Percentiles rank a stretch among this genome's conserved stretches.
phyloP scores from a whole-genome alignment of 2,888 invertebrate species.

The Heliconius erato region DNA sequence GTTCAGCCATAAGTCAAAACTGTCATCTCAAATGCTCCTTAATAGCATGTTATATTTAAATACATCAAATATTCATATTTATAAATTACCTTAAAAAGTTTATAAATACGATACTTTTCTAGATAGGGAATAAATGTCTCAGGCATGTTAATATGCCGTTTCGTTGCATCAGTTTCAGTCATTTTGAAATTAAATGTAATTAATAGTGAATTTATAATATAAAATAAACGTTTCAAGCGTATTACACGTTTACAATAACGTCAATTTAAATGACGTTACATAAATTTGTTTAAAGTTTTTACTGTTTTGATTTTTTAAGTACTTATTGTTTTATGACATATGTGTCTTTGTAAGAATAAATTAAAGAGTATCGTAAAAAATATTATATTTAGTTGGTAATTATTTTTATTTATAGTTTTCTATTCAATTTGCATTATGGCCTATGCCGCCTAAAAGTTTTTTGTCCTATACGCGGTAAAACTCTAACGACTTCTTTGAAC shows the following conservation, averaged over 20 bases:
- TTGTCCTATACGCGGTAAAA: no score
- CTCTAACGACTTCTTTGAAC: no score
- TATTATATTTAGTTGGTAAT: no score
- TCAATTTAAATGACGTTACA: not conserved
- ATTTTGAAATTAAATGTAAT: conserved; percentile 55
- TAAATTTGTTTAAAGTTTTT: not conserved
- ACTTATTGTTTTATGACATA: no score
- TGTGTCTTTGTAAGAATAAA: no score
- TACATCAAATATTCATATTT: not conserved
- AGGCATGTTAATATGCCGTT: conserved; percentile 73
- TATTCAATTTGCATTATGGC: no score
- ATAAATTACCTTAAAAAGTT: conserved; percentile 85
- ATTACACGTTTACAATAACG: not conserved
- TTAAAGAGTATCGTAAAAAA: no score
- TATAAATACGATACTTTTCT: conserved; percentile 88
- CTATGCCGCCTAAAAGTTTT: no score
- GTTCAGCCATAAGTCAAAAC: no score
- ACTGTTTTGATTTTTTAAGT: no score
- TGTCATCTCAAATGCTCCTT: no score
- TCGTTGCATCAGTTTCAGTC: conserved; percentile 80
- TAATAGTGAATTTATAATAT: not conserved
- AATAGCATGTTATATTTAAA: not conserved
- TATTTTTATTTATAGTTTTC: no score
- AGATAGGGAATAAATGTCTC: conserved; percentile 87
- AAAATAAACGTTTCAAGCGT: not conserved